Base-by-base conservation (phyloP, 2,797 vertebrate species). In the Diceros bicornis region DNA sequence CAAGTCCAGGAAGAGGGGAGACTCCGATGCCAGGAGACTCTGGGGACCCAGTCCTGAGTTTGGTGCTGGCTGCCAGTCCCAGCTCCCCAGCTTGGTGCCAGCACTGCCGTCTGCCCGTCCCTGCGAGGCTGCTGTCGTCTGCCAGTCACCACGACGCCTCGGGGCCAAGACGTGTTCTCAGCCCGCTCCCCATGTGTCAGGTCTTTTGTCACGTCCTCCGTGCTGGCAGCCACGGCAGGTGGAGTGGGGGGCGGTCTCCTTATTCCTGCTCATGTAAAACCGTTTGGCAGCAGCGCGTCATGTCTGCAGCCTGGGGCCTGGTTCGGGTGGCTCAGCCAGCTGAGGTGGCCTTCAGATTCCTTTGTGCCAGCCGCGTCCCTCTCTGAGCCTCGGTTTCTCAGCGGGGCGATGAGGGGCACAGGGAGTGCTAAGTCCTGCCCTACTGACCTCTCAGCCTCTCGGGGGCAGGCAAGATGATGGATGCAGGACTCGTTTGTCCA, bases 301-400 rank as follows among this genome's bases (percentile, higher is more conserved):
- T 4, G 32, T 32, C 71, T 32, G 62, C 34, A 23, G 34, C 55
- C 47, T 4, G 5, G 44, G 55, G 50, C 85, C 34, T 12, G 61
- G 17, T 44, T 32, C 0, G 0, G 50, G 85, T 20, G 0, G 66
- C 20, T 57, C 29, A 7, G 83, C 50, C 16, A 3, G 16, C 59
- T 32, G 50, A 52, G 52, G 50, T 29, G 44, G 64, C 27, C 64
- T 44, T 29, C 1, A 7, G 50, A 12, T 59, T 37, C 18, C 78
- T 8, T 61, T 0, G 25, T 1, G 0, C 17, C 29, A 21, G 27
- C 57, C 16, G 41, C 13, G 20, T 20, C 17, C 13, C 55, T 72
- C 85, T 44, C 69, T 1, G 68, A 88, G 47, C 72, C 94, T 85
- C 34, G 7, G 85, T 69, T 89, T 96, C 81, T 47, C 16, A 18